phyloP scores from a whole-genome alignment of 2,113 vertebrate genomes.

The Sturnira hondurensis region DNA sequence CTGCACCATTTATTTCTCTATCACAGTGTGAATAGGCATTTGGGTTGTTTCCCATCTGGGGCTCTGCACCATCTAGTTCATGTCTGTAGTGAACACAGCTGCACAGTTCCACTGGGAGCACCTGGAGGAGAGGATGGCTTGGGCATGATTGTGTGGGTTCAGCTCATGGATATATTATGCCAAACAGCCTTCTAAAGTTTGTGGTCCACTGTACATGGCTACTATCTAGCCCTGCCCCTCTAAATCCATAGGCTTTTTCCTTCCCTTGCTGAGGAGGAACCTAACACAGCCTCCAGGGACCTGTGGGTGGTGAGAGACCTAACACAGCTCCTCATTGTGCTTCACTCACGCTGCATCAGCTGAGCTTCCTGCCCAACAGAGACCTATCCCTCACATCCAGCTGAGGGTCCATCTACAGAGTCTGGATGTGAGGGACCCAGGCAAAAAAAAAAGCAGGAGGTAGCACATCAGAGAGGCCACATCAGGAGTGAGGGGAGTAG shows the following conservation, averaged over 20 bases:
- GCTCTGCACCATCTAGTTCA: not conserved
- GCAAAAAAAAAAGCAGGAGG: not conserved
- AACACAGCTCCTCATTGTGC: not conserved
- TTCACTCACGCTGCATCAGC: not conserved
- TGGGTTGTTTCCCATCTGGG: not conserved
- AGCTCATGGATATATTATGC: too few species aligned
- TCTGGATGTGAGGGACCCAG: not conserved
- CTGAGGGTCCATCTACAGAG: not conserved
- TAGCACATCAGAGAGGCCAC: not conserved
- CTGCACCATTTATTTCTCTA: not conserved
- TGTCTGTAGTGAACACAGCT: not conserved
- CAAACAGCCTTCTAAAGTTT: not conserved
- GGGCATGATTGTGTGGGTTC: too few species aligned
- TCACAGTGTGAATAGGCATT: too few species aligned
- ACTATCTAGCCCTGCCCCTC: not conserved
- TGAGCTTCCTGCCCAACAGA: not conserved
- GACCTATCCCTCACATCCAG: not conserved
- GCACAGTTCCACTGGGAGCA: not conserved
- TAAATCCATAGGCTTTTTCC: not conserved
- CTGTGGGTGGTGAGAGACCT: not conserved
- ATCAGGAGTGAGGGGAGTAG: not conserved
- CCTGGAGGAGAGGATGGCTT: not conserved
- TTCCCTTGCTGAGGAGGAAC: not conserved
- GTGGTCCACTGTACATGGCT: not conserved
- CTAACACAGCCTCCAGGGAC: not conserved